Conservation (phyloP, 2,888 invertebrate species). For the Argyresthia albistria region DNA sequence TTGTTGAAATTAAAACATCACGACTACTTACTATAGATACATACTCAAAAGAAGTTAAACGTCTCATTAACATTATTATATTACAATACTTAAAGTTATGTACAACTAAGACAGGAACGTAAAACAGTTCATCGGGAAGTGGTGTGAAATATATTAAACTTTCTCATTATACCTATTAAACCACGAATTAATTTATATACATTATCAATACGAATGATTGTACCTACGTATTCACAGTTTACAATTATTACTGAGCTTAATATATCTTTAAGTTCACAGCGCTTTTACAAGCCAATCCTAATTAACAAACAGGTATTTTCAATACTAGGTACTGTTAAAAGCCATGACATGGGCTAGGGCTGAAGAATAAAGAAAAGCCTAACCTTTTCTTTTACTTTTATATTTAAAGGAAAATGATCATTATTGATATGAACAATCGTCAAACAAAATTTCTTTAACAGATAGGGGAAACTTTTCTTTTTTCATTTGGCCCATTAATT, state of each 20-base stretch:
- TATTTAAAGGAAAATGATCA: too few relatives aligned
- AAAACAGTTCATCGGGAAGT: slow-evolving; percentile 65
- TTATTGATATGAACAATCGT: too few relatives aligned
- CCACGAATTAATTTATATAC: slow-evolving; percentile 50
- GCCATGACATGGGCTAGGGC: slow-evolving; percentile 3
- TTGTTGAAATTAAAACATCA: slow-evolving; percentile 40
- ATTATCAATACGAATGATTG: slow-evolving; percentile 42
- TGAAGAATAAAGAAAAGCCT: too few relatives aligned
- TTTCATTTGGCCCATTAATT: too few relatives aligned
- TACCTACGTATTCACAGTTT: slow-evolving; percentile 49
- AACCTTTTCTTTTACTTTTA: too few relatives aligned
- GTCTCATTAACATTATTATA: slow-evolving; percentile 27
- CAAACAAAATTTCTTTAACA: too few relatives aligned
- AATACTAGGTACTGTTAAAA: slow-evolving; percentile 24
- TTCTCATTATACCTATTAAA: slow-evolving; percentile 44
- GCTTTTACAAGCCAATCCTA: slow-evolving; percentile 47
- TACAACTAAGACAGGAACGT: slow-evolving; percentile 70
- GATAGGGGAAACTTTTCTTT: too few relatives aligned
- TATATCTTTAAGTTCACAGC: slow-evolving; percentile 46
- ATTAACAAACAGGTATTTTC: slow-evolving; percentile 20
- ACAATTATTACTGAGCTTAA: slow-evolving; percentile 52
- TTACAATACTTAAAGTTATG: slow-evolving; percentile 25
- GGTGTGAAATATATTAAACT: slow-evolving; percentile 65
- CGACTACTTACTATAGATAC: slow-evolving; percentile 21
- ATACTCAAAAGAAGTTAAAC: slow-evolving; percentile 18